Evolutionary conservation across 1,140 invertebrate species (phyloP).

Genomic region (Caenorhabditis inopinata): DNA sequence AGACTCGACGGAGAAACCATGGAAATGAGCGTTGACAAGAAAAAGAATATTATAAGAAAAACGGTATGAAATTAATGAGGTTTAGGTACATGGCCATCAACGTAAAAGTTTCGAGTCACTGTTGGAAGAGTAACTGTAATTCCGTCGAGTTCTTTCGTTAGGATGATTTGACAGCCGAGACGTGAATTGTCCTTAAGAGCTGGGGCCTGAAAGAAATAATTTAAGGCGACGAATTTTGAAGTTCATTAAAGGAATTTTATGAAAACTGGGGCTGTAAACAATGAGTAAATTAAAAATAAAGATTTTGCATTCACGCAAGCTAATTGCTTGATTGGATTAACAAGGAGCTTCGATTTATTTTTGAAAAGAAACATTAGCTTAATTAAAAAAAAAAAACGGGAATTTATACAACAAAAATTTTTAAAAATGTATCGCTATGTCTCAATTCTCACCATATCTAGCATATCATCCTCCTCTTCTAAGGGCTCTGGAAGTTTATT

Average conservation of each 20-base stretch:
- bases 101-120: slow-evolving; percentile 95
- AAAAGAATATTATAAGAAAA: not conserved
- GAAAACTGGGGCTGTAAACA: not conserved
- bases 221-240: not conserved
- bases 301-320: too few relatives aligned
- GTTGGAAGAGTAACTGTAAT: slow-evolving; percentile 81
- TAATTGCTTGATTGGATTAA: too few relatives aligned
- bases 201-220: slow-evolving; percentile 74
- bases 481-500: slow-evolving; percentile 78
- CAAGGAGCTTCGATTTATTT: too few relatives aligned
- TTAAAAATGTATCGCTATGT: not conserved
- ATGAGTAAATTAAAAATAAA: too few relatives aligned
- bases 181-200: slow-evolving; percentile 93
- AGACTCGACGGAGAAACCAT: not conserved
- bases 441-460: slow-evolving; percentile 75
- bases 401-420: not conserved
- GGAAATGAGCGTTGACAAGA: not conserved
- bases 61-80: slow-evolving; percentile 74
- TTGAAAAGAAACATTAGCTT: too few relatives aligned
- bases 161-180: slow-evolving; percentile 90
- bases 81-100: slow-evolving; percentile 90
- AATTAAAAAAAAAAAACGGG: not conserved
- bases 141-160: slow-evolving; percentile 82
- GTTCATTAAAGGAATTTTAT: not conserved
- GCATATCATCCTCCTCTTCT: slow-evolving; percentile 90